These are phyloP conservation scores for Intellagama lesueurii DNA, from an alignment of 2,797 vertebrate species.

Conservation along the genomic window DNA sequence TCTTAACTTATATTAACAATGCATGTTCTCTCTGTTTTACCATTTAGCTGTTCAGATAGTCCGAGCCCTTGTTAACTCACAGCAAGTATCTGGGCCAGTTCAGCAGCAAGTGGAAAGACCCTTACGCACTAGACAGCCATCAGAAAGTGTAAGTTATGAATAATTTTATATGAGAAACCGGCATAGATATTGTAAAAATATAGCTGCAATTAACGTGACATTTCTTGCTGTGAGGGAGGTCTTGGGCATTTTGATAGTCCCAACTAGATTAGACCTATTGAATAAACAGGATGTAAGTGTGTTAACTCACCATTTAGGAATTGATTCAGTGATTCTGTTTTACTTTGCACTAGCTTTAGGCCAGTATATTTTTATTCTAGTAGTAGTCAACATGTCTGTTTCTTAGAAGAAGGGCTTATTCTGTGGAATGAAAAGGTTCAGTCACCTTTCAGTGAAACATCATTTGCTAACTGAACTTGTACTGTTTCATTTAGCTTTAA, in stretches of 20 bases:
- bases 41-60: conserved; percentile 88
- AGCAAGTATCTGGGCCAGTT: conserved; percentile 82
- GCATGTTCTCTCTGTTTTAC: conserved; percentile 51
- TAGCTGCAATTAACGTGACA: background rate
- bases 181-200: background rate
- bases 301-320: background rate
- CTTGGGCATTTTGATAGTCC: background rate
- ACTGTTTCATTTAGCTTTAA: background rate
- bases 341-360: background rate
- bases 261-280: background rate
- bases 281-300: conserved; percentile 4
- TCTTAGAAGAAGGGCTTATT: background rate
- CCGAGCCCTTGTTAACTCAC: conserved; percentile 86
- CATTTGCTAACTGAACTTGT: conserved; percentile 5
- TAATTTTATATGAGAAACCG: conserved; percentile 32
- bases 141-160: conserved; percentile 92
- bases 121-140: conserved; percentile 87
- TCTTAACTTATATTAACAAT: conserved; percentile 10
- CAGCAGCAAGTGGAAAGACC: conserved; percentile 82
- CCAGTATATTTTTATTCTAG: background rate
- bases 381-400: background rate
- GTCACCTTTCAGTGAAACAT: conserved; percentile 23
- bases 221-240: background rate
- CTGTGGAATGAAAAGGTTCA: background rate
- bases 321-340: background rate